Evolutionary conservation across 1,140 invertebrate genomes (phyloP), one percentile per base, ranked within the genome.

Genomic region (Drosophila arawakana): DNA sequence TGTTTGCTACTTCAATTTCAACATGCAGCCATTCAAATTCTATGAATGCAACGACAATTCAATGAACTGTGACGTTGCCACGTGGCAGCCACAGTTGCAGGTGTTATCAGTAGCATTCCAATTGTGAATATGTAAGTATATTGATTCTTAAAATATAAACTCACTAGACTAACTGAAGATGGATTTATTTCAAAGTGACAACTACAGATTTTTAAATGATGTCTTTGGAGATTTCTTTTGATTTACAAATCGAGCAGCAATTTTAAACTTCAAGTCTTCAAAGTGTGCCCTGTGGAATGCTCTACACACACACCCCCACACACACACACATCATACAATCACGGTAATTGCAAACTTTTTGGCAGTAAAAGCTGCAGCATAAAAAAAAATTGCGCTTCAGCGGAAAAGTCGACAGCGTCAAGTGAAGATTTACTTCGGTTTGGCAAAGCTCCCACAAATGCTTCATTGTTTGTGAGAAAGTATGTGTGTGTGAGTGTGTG

Each of bases 341-440:
- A 77, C 62, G 74, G 74, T 77, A 77, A 77, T 77, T 77, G 74
- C 62, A 58, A 72, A 73, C 74, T 73, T 77, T 77, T 77, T 77
- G 74, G 74, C 74, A 77, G 59, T 66, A 57, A 25, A n/a, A 65
- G 49, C 18, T 57, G 73, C 25, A 30, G 25, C 25, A 30, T 3
- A 30, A 30, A 30, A 30, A 66, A 63, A 66, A 62, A 70, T 71
- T 57, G 25, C 50, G 66, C 43, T 49, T 50, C 44, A 72, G 49
- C 57, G 44, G 58, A 57, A 76, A 76, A 76, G 73, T 66, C 69
- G 69, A 76, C 73, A 73, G 74, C 37, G 74, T 58, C 70, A 77
- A 77, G 74, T 52, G 63, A 77, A 77, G 74, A 77, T 73, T 77
- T 77, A 77, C 62, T 77, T 73, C 74, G 58, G 44, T 68, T 77